Evolutionary conservation across 1,140 invertebrate species (phyloP), one percentile per base, ranked within the genome.

Genomic region (Sinella curviseta): DNA sequence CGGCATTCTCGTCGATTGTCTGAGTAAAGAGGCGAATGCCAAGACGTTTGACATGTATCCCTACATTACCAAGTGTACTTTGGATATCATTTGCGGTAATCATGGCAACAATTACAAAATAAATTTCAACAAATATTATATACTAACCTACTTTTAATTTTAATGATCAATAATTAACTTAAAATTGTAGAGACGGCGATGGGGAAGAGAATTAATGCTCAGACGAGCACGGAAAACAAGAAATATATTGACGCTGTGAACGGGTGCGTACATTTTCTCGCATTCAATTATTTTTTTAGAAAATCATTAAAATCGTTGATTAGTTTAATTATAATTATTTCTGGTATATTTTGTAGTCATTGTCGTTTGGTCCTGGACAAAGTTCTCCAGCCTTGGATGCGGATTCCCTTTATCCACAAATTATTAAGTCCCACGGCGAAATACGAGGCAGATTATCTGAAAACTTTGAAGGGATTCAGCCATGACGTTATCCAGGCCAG

Each of bases 301-400:
- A n/a, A n/a, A n/a, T n/a, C n/a, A n/a, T n/a, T n/a, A n/a, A n/a
- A n/a, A n/a, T n/a, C n/a, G n/a, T n/a, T n/a, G n/a, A n/a, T n/a
- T n/a, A n/a, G n/a, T n/a, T n/a, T n/a, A n/a, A n/a, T n/a, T n/a
- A n/a, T n/a, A n/a, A n/a, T n/a, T n/a, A n/a, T n/a, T n/a, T n/a
- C n/a, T n/a, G n/a, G n/a, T n/a, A n/a, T n/a, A n/a, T n/a, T n/a
- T n/a, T n/a, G n/a, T n/a, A n/a, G n/a, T n/a, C n/a, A n/a, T n/a
- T n/a, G n/a, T 48, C 39, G 39, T 48, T n/a, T 82, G 1, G 54
- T 86, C 4, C 86, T 88, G 60, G 85, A 85, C 30, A 86, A 92
- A 77, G 88, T 91, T 75, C 86, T 89, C 0, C 87, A 88, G 1
- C 90, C 92, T 0, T 90, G 90, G 89, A 84, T 91, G 17, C 89